Conservation (phyloP, 2,797 vertebrate species). For the Tokudaia muenninki region DNA sequence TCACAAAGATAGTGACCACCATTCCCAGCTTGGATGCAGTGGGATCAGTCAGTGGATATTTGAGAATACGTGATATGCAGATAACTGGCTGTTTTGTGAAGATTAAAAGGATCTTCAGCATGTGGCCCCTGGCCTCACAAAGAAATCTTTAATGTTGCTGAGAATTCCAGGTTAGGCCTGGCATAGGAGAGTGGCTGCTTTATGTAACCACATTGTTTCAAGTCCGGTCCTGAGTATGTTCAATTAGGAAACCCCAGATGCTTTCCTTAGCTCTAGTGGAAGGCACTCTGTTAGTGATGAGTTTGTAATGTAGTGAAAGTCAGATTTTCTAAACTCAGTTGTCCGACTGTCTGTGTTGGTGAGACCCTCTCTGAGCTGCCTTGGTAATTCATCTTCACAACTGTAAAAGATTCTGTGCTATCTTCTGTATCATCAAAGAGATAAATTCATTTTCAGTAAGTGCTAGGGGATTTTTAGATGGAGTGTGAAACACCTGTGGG, state of each 20-base stretch:
- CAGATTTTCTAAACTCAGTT: neutral
- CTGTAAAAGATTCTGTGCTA: neutral
- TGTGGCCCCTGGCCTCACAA: neutral
- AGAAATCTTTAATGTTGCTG: neutral
- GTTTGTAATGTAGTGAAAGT: neutral
- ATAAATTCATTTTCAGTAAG: constrained; percentile 24
- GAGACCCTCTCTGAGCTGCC: neutral
- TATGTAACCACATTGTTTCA: constrained; percentile 5
- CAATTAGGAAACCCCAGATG: constrained; percentile 7
- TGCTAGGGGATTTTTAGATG: neutral
- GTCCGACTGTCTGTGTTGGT: neutral
- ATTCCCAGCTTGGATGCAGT: neutral
- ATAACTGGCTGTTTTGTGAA: neutral
- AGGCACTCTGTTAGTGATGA: constrained; percentile 7
- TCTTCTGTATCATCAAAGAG: neutral
- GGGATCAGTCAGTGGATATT: neutral
- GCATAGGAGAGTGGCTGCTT: neutral
- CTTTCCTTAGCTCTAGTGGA: neutral
- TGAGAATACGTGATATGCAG: neutral
- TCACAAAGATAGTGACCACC: neutral
- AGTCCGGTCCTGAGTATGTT: neutral
- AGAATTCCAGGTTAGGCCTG: neutral
- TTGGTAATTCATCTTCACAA: neutral
- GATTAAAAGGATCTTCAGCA: constrained; percentile 40
- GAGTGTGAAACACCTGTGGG: neutral